Percentiles rank a stretch among this genome's conserved stretches.
Conservation (phyloP, 2,888 invertebrate species). For the Aphidoletes aphidimyza region DNA sequence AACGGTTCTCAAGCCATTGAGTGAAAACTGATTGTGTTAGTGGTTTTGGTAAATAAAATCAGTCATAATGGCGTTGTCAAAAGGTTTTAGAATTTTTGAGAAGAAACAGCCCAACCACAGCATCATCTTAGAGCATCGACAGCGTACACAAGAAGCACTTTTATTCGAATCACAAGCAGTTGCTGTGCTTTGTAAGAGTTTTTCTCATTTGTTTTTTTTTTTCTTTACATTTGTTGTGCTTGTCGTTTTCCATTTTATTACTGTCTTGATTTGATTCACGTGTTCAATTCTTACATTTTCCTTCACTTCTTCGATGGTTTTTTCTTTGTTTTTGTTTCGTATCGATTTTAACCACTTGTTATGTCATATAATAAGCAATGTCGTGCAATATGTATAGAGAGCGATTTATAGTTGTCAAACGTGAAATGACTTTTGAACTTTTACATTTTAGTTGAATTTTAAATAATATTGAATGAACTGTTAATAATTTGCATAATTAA, state of each 20-base stretch:
- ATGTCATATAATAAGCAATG: neutral
- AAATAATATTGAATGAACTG: neutral
- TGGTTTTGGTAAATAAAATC: neutral
- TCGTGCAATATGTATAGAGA: neutral
- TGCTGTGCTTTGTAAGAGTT: slow-evolving; percentile 78
- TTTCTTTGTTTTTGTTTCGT: neutral
- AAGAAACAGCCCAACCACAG: slow-evolving; percentile 89
- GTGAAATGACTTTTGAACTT: neutral
- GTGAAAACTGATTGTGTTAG: neutral
- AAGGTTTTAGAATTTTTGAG: slow-evolving; percentile 90
- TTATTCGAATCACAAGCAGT: slow-evolving; percentile 94
- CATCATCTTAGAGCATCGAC: slow-evolving; percentile 86
- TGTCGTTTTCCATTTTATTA: neutral
- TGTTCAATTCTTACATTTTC: neutral
- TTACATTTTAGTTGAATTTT: neutral
- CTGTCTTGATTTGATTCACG: neutral
- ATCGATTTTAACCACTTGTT: slow-evolving; percentile 45
- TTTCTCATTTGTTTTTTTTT: no score
- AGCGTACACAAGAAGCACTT: slow-evolving; percentile 82
- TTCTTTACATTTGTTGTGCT: neutral
- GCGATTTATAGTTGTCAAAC: neutral
- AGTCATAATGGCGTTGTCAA: slow-evolving; percentile 89
- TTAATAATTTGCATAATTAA: no score
- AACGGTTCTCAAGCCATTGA: neutral
- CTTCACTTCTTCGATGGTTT: neutral